Base-by-base conservation (phyloP, 2,888 invertebrate genomes). In the Petrolisthes cinctipes region DNA sequence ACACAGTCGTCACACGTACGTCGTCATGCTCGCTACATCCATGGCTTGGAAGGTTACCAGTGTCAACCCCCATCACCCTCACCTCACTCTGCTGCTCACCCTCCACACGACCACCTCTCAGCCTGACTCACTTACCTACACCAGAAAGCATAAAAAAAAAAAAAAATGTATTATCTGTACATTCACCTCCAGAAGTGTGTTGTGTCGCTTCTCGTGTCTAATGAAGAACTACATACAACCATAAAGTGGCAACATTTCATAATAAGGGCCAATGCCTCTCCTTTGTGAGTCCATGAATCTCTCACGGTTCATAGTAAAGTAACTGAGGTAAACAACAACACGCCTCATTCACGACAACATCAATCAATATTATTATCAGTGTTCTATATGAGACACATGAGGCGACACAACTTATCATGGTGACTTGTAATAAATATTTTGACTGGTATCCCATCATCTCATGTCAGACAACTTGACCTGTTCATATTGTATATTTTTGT, bases 401-500 rank as follows among this genome's bases (percentile, higher is more conserved):
- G 37, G 37, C 37, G 37, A 37, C 37, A 37, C 37, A 2, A 37
- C 37, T 37, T 37, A 37, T 37, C 37, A 37, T 37, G 37, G 37
- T 37, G 37, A 37, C 37, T 37, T 37, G 37, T 37, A 37, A 37
- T 37, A 37, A 37, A 37, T 61, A 61, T 61, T 9, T 71, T 20
- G 71, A 71, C n/a, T 71, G 71, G 71, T 71, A 20, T 71, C n/a
- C 37, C 37, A 37, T 71, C 20, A 20, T 71, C 71, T 71, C n/a
- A 71, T 71, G 71, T 71, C 71, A 71, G 71, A n/a, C 71, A n/a
- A 71, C 20, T 71, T 71, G 71, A n/a, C 17, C 20, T 71, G 71
- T 71, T 71, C 20, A 71, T 71, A 71, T n/a, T 86, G 86, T 86
- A 86, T 86, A 86, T 86, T 86, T 86, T 86, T 86, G 86, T 86